phyloP scores from a whole-genome alignment of 2,888 invertebrate species.

The Platerodrilus igneus region DNA sequence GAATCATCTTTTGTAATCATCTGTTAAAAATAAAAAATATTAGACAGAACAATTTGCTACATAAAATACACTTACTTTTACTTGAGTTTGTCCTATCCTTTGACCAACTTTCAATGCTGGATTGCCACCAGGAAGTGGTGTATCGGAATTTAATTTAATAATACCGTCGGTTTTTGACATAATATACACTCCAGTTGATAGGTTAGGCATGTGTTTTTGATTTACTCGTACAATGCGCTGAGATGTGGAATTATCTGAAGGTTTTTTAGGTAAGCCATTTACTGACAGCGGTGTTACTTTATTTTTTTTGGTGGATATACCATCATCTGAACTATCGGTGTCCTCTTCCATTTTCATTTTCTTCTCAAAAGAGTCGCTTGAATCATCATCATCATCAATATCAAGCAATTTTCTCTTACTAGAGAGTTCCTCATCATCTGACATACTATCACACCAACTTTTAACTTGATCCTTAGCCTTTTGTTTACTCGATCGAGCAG shows the following conservation, averaged over 20 bases:
- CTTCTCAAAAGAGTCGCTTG: conserved; percentile 41
- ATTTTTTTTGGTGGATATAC: too few relatives aligned
- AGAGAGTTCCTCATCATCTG: conserved; percentile 49
- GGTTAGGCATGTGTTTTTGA: conserved; percentile 64
- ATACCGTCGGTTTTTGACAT: conserved; percentile 74
- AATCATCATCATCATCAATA: conserved; percentile 38
- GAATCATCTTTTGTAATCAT: too few relatives aligned
- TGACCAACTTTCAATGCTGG: conserved; percentile 49
- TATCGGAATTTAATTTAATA: conserved; percentile 62
- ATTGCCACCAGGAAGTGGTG: conserved; percentile 45
- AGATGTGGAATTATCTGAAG: conserved; percentile 51
- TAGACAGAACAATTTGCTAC: too few relatives aligned
- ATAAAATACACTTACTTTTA: too few relatives aligned
- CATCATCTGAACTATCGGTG: conserved; percentile 33
- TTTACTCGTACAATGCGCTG: conserved; percentile 72
- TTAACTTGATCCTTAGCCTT: conserved; percentile 80
- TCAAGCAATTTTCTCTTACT: conserved; percentile 30
- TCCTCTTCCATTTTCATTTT: conserved; percentile 43
- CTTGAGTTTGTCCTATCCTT: conserved; percentile 50
- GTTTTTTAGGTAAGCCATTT: conserved; percentile 36
- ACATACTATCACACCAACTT: conserved; percentile 72
- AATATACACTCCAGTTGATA: conserved; percentile 64
- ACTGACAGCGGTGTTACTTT: conserved; percentile 20
- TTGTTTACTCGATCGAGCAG: conserved; percentile 73
- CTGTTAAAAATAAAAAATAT: too few relatives aligned